phyloP scores from a whole-genome alignment of 2,797 vertebrate genomes.

The Danio choprae region DNA sequence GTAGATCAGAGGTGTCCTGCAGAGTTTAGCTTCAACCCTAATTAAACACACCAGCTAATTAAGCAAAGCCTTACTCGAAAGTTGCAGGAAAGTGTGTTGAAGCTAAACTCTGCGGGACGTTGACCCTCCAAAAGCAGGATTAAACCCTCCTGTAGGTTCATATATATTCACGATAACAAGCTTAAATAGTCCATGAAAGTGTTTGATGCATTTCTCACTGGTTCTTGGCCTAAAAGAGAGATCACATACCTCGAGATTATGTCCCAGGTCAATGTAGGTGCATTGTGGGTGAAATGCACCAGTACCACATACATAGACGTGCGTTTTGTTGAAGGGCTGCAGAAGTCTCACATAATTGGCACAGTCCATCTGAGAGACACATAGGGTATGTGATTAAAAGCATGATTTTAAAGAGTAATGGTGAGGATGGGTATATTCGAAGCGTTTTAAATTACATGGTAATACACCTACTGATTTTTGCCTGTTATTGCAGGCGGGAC shows the following conservation, averaged over 20 bases:
- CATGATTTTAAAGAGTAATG: conserved; percentile 21
- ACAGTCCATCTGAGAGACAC: conserved; percentile 81
- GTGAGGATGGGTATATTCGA: conserved; percentile 2
- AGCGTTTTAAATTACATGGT: conserved; percentile 35
- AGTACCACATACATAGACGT: conserved; percentile 83
- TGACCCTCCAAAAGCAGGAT: no score
- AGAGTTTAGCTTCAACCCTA: background rate
- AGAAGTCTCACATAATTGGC: conserved; percentile 88
- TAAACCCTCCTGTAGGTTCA: conserved; percentile 1
- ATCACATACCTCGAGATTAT: conserved; percentile 64
- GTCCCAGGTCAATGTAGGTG: conserved; percentile 74
- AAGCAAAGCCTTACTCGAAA: background rate
- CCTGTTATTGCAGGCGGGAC: conserved; percentile 10
- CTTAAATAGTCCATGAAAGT: conserved; percentile 6
- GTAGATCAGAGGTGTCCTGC: background rate
- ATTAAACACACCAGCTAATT: background rate
- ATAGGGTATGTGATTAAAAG: conserved; percentile 39
- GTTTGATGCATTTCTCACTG: conserved; percentile 52
- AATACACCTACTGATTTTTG: conserved; percentile 42
- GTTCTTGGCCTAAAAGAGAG: conserved; percentile 22
- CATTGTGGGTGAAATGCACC: conserved; percentile 87
- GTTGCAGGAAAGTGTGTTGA: background rate
- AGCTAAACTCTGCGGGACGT: background rate
- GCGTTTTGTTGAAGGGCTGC: conserved; percentile 85
- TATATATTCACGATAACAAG: conserved; percentile 18